Conservation (phyloP, 2,888 invertebrate genomes). For the Caenorhabditis plicata region DNA sequence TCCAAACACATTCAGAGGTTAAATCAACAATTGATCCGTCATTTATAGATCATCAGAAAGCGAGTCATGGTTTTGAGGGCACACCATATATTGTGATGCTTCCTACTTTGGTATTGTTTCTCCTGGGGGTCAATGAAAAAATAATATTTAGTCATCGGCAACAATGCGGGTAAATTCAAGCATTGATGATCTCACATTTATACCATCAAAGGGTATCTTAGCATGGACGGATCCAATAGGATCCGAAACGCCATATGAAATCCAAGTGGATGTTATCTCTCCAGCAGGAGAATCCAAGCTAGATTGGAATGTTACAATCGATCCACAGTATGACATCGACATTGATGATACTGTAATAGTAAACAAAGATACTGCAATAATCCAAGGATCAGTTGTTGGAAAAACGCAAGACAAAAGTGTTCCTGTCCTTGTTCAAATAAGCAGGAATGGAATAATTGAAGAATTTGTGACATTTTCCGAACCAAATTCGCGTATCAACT, state of each 20-base stretch:
- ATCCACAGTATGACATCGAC: slow-evolving; percentile 33
- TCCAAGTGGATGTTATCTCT: slow-evolving; percentile 39
- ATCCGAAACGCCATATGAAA: slow-evolving; percentile 35
- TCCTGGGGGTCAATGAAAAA: too few species aligned
- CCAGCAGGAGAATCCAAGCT: slow-evolving; percentile 34
- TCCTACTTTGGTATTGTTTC: slow-evolving; percentile 36
- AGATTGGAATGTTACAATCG: slow-evolving; percentile 36
- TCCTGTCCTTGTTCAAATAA: slow-evolving; percentile 19
- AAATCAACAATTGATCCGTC: slow-evolving; percentile 32
- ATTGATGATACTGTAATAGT: slow-evolving; percentile 31
- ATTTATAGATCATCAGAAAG: slow-evolving; percentile 40
- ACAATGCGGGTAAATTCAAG: slow-evolving; percentile 45
- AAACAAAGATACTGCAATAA: slow-evolving; percentile 14
- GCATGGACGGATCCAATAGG: slow-evolving; percentile 52
- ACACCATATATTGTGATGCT: slow-evolving; percentile 47
- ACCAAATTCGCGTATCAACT: slow-evolving; percentile 9
- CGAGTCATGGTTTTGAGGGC: slow-evolving; percentile 46
- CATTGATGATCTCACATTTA: slow-evolving; percentile 37
- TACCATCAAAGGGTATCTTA: slow-evolving; percentile 36
- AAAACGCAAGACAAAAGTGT: slow-evolving; percentile 2
- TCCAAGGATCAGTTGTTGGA: slow-evolving; percentile 25
- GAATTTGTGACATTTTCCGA: slow-evolving; percentile 19
- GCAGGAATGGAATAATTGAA: slow-evolving; percentile 18
- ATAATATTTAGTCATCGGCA: too few species aligned
- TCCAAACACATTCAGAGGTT: too few species aligned